Base-by-base conservation (phyloP, 1,140 invertebrate species). In the Sesamia nonagrioides region DNA sequence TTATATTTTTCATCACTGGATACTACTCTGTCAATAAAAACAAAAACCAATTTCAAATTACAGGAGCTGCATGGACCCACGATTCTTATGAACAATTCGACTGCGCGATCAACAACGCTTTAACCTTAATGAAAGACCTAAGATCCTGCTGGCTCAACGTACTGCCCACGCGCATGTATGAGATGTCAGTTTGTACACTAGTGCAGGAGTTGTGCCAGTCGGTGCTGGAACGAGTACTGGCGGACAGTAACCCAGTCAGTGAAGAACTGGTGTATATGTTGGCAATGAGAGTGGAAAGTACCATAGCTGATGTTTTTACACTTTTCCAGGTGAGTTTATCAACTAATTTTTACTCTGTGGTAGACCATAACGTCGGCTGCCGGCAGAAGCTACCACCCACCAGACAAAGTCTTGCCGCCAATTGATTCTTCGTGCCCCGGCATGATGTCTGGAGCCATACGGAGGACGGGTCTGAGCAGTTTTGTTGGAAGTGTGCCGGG, bases 151-250 rank as follows among this genome's bases (percentile, higher is more conserved):
- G 95, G 95, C 78, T 82, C 15, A 78, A 86, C 58, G 78, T 94
- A 0, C 84, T 95, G 13, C 94, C 95, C 0, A 33, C 66, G 0
- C 81, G 84, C 6, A 95, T 94, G 89, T 95, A 94, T 68, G 88
- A 94, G 33, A 85, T 90, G 66, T 88, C 91, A 3, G 78, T 95
- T 27, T 91, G 89, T 48, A 88, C 91, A 0, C 80, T 95, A 6
- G 78, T 91, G 0, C 86, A 90, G 37, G 83, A 84, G 0, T 42
- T 95, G 15, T 91, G 91, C 54, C 89, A 94, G 60, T 80, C 86
- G 0, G 85, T 94, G 74, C 18, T 94, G 52, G 79, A 85, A 9
- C 82, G 88, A 73, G 74, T 94, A 15, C 86, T 94, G 69, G 82
- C 80, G 0, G 82, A 92, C 54, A 82, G 74, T 8, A 84, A 84